These are phyloP conservation scores for Darevskia mixta DNA, from an alignment of 2,797 vertebrate genomes.

Conservation along the genomic window DNA sequence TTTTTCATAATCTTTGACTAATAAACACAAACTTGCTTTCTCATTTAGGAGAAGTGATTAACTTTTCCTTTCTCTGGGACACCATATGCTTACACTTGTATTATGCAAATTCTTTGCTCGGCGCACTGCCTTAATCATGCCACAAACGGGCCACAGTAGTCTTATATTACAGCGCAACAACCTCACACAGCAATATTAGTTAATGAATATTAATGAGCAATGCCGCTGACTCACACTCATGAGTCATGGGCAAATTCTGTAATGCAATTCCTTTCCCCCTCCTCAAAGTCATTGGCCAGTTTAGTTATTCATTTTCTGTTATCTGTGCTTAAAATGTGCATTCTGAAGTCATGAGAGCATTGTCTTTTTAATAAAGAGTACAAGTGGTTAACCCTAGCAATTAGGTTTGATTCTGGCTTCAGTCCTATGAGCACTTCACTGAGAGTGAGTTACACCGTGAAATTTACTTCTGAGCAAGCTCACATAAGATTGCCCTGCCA, in stretches of 20 bases:
- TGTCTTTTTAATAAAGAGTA: neutral
- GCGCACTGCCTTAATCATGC: slow-evolving; percentile 6
- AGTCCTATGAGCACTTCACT: no score
- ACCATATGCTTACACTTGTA: slow-evolving; percentile 21
- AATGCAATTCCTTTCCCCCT: neutral
- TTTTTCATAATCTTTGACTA: slow-evolving; percentile 20
- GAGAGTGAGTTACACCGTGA: neutral
- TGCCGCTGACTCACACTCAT: neutral
- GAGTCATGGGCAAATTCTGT: slow-evolving; percentile 7
- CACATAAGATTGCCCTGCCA: neutral
- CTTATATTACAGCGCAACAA: neutral
- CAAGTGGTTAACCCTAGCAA: neutral
- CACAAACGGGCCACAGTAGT: slow-evolving; percentile 2
- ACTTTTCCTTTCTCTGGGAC: slow-evolving; percentile 10
- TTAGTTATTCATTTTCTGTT: neutral
- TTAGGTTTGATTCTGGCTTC: neutral
- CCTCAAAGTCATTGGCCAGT: neutral
- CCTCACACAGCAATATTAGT: neutral
- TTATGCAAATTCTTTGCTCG: slow-evolving; percentile 10
- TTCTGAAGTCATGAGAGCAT: neutral
- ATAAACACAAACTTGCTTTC: slow-evolving; percentile 23
- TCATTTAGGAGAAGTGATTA: slow-evolving; percentile 24
- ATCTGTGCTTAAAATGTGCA: neutral
- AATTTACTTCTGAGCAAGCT: neutral
- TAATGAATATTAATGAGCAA: slow-evolving; percentile 26